A percentile compares a stretch with the other conserved stretches of the same genome.
phyloP scores from a whole-genome alignment of 1,140 invertebrate genomes.

The Diachasma alloeum region DNA sequence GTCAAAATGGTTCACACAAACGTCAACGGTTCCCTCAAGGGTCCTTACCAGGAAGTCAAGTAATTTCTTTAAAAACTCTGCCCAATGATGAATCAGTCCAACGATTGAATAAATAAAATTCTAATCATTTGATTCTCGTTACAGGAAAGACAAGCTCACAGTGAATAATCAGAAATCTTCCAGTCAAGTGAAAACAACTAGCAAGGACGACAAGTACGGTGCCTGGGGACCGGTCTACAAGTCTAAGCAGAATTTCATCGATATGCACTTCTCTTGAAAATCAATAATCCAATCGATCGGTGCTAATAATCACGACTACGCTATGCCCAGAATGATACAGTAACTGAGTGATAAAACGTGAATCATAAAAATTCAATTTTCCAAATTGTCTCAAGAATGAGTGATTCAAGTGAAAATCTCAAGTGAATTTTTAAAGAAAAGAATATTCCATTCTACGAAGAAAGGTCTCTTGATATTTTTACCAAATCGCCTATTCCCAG shows the following conservation, averaged over 20 bases:
- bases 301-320: neutral
- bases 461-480: too few relatives aligned
- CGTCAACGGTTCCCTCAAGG: slow-evolving; percentile 39
- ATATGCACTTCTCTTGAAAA: slow-evolving; percentile 73
- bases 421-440: too few relatives aligned
- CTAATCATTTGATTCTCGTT: slow-evolving; percentile 14
- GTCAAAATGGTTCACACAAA: slow-evolving; percentile 49
- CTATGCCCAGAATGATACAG: neutral
- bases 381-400: too few relatives aligned
- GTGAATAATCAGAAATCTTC: slow-evolving; percentile 9
- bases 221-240: slow-evolving; percentile 77
- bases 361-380: too few relatives aligned
- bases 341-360: neutral
- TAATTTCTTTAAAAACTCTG: slow-evolving; percentile 34
- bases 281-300: neutral
- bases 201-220: slow-evolving; percentile 66
- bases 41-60: slow-evolving; percentile 50
- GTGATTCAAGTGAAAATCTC: too few relatives aligned
- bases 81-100: neutral
- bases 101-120: neutral
- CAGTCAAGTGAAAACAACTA: slow-evolving; percentile 36
- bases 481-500: too few relatives aligned
- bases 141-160: slow-evolving; percentile 60
- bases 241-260: slow-evolving; percentile 74
- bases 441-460: too few relatives aligned